A percentile compares a stretch with the other conserved stretches of the same genome.
phyloP scores from a whole-genome alignment of 1,140 invertebrate species.

The Caerostris extrusa region DNA sequence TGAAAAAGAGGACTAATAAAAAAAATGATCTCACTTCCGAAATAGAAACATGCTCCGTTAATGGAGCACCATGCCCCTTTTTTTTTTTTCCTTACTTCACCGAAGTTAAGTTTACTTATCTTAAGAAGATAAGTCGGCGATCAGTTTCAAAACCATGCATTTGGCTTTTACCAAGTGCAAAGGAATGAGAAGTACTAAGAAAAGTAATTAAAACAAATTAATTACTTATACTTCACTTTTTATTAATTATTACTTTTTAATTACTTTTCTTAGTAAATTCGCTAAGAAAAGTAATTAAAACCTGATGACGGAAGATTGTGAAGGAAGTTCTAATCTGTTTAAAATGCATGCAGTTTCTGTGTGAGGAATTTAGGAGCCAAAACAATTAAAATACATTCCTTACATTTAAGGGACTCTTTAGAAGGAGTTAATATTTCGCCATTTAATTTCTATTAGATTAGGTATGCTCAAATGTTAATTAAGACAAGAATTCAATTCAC shows the following conservation, averaged over 20 bases:
- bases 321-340: neutral
- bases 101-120: neutral
- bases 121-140: neutral
- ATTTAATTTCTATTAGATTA: neutral
- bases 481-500: neutral
- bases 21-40: too few relatives aligned
- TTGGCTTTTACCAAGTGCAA: neutral
- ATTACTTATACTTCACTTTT: too few relatives aligned
- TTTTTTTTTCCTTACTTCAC: neutral
- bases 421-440: neutral
- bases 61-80: neutral
- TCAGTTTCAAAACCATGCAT: neutral
- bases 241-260: too few relatives aligned
- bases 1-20: too few relatives aligned
- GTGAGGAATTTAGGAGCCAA: neutral
- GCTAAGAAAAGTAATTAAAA: constrained; percentile 1
- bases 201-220: too few relatives aligned
- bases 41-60: neutral
- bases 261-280: too few relatives aligned
- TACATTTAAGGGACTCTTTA: neutral
- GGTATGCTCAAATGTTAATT: neutral
- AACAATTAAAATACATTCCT: neutral
- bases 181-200: neutral
- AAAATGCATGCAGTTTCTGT: neutral
- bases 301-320: neutral